A percentile compares a stretch with the other conserved stretches of the same genome.
Evolutionary conservation across 2,113 vertebrate genomes (phyloP).

Genomic region (Rhabdornis inornatus): DNA sequence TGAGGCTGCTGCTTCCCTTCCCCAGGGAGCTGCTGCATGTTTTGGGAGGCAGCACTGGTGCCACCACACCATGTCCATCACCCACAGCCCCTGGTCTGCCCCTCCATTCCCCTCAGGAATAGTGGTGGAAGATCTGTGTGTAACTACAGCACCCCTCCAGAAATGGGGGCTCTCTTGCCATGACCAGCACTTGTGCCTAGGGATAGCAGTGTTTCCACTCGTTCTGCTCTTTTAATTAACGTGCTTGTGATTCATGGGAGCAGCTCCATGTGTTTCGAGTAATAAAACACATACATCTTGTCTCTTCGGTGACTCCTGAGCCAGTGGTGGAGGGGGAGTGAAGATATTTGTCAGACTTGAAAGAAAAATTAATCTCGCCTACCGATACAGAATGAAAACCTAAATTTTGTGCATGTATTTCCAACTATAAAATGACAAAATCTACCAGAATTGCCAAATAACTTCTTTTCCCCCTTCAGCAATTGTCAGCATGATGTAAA

Average conservation of each 20-base stretch:
- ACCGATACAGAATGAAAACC: not conserved
- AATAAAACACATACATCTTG: slow-evolving; percentile 23
- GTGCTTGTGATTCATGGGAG: not conserved
- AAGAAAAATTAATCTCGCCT: not conserved
- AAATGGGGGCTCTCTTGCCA: not conserved
- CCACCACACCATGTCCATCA: not conserved
- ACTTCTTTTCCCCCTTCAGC: not conserved
- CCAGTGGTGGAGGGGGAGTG: not conserved
- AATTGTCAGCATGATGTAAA: not conserved
- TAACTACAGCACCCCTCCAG: not conserved
- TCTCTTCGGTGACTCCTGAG: not conserved
- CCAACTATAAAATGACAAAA: not conserved
- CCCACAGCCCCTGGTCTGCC: accelerated
- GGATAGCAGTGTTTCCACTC: not conserved
- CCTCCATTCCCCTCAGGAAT: not conserved
- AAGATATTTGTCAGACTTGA: not conserved
- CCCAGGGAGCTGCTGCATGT: accelerated
- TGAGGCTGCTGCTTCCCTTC: not conserved
- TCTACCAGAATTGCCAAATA: not conserved
- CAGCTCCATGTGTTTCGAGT: not conserved
- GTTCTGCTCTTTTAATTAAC: not conserved
- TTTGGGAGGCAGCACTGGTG: not conserved
- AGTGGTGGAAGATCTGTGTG: not conserved
- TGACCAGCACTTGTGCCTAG: accelerated
- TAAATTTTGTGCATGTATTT: not conserved